Evolutionary conservation across 2,113 vertebrate genomes (phyloP), one percentile per base, ranked within the genome.

Genomic region (Girardinichthys multiradiatus): DNA sequence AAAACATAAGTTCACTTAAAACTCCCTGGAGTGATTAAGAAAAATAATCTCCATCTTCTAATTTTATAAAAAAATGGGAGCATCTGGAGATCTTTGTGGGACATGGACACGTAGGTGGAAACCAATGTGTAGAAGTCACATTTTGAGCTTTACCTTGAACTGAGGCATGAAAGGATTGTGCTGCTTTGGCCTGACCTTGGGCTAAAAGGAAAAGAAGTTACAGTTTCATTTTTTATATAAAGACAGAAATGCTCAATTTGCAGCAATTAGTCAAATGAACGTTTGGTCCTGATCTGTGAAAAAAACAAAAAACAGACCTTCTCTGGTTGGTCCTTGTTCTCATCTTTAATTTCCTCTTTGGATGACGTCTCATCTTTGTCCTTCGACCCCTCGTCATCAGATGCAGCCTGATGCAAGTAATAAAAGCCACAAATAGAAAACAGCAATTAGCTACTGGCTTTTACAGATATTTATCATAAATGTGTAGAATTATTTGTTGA

Each of bases 121-220:
- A 35, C n/a, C n/a, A n/a, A n/a, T n/a, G n/a, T n/a, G n/a, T n/a
- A n/a, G n/a, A n/a, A n/a, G n/a, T n/a, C n/a, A n/a, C n/a, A n/a
- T 51, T 6, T 67, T 4, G 19, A 80, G 51, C 3, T 3, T 81
- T 85, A 91, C 90, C 90, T 92, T 92, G 60, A 81, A 66, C 1
- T 51, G 82, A 66, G 88, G 86, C 88, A 91, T 81, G 86, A 92
- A 92, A 4, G 89, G 89, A 72, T 91, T 92, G n/a, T 58, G 84
- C 26, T 42, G 81, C 78, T 91, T 91, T 0, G 83, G 76, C 67
- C 75, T 90, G 71, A 82, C 76, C 64, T 84, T 84, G 8, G 68
- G 57, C 89, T 92, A 27, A 72, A 87, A 68, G 24, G 7, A 51
- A 51, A 51, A 70, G 2, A 58, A 5, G 59, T 19, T 19, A 28